A percentile compares a stretch with the other conserved stretches of the same genome.
Conservation (phyloP, 2,888 invertebrate species). For the Eupithecia exiguata region DNA sequence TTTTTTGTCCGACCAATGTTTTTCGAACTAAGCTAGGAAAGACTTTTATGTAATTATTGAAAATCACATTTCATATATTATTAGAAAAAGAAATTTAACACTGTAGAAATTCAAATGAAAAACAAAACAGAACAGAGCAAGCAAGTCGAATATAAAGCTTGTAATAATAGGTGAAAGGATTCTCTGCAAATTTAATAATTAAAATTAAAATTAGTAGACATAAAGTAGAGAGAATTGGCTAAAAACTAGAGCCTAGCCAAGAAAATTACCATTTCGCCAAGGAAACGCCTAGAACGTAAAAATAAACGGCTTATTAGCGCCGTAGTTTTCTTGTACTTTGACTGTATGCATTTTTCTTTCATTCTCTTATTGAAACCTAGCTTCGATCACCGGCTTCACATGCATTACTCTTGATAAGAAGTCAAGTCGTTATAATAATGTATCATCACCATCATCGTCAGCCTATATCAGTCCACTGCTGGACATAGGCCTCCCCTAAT, state of each 20-base stretch:
- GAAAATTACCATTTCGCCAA: constrained; percentile 1
- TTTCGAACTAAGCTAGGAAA: too few relatives aligned
- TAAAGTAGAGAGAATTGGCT: neutral
- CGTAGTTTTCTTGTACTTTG: neutral
- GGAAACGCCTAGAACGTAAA: neutral
- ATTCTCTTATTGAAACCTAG: neutral
- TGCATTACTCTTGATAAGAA: neutral
- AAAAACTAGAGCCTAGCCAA: constrained; percentile 7
- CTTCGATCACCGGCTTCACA: neutral
- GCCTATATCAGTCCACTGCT: too few relatives aligned
- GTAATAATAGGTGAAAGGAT: neutral
- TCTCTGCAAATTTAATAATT: neutral
- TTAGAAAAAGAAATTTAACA: too few relatives aligned
- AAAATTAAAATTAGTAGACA: neutral
- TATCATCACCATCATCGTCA: too few relatives aligned
- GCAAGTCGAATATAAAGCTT: too few relatives aligned
- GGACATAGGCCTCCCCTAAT: too few relatives aligned
- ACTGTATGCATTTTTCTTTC: neutral
- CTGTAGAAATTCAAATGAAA: too few relatives aligned
- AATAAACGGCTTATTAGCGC: neutral
- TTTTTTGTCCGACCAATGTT: too few relatives aligned
- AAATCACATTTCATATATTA: too few relatives aligned
- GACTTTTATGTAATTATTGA: too few relatives aligned
- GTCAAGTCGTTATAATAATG: too few relatives aligned
- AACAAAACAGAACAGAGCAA: too few relatives aligned